Evolutionary conservation across 2,888 invertebrate species (phyloP), one percentile per base, ranked within the genome.

Genomic region (Brachylomia viminalis): DNA sequence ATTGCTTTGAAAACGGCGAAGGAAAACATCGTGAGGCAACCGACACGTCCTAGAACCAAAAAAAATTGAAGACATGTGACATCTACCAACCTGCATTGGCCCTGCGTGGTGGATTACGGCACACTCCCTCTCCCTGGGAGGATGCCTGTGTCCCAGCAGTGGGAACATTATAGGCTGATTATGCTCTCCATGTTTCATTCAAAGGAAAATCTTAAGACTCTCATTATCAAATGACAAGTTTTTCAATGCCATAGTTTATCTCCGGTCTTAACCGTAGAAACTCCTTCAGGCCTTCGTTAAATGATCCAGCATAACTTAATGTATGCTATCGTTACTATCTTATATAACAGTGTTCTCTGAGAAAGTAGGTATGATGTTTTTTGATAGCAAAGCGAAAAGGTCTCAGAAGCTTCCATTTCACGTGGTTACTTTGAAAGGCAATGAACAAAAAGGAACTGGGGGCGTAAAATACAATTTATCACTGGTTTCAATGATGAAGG

Each of bases 391-490:
- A 58, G 0, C 23, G 8, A 38, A 38, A 38, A 52, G 11, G 15
- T 42, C 17, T 49, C 2, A n/a, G 30, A n/a, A 11, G 5, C 20
- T 20, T 54, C n/a, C 30, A 67, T 67, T 82, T 61, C 49, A 68
- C 47, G 17, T 17, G 45, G 33, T 82, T 79, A 79, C 79, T 77
- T 68, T 64, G 64, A 69, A 74, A 61, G 20, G 68, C 38, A 59
- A 59, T 66, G 79, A 73, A 59, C 62, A 73, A 73, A 77, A 80
- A 65, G 71, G 73, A 83, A 77, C 33, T 23, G 68, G 59, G 75
- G 73, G 72, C 69, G 79, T 80, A 77, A 77, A 83, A 80, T 72
- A 77, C 83, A 71, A 83, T 83, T 83, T 83, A 83, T 74, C 83
- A 80, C 80, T 58, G 80, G 64, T 72, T 80, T 69, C 83, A 83